These are phyloP conservation scores for Saturnia pavonia DNA, from an alignment of 2,888 invertebrate species.

Conservation along the genomic window DNA sequence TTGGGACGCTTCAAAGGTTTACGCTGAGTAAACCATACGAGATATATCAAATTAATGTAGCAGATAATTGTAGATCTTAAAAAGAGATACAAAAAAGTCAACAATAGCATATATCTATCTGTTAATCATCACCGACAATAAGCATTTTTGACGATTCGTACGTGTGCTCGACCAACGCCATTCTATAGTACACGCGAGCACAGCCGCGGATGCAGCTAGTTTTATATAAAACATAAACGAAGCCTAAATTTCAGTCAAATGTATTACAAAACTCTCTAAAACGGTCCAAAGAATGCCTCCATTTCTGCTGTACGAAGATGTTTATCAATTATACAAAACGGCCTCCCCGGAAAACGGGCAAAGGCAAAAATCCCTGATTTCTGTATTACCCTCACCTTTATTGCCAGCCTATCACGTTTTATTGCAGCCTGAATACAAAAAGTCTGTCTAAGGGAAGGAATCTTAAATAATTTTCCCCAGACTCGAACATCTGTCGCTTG, in stretches of 20 bases:
- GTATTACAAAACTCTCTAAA: not conserved
- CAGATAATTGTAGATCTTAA: no score
- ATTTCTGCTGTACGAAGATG: not conserved
- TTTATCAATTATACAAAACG: constrained; percentile 13
- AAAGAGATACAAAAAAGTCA: no score
- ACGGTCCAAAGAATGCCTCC: not conserved
- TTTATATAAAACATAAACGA: not conserved
- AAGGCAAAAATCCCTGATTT: constrained; percentile 18
- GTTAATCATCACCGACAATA: no score
- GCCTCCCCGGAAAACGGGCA: not conserved
- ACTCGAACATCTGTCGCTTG: constrained; percentile 36
- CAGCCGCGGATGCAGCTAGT: no score
- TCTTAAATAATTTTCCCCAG: constrained; percentile 51
- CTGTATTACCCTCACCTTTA: constrained; percentile 19
- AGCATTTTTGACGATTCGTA: no score
- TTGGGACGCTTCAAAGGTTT: no score
- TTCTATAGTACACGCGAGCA: no score
- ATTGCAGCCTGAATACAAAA: constrained; percentile 40
- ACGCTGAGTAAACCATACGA: no score
- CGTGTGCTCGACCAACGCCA: no score
- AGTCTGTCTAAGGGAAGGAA: constrained; percentile 41
- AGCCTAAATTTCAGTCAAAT: not conserved
- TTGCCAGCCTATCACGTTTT: constrained; percentile 29
- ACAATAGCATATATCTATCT: no score
- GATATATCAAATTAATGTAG: no score